phyloP scores from a whole-genome alignment of 2,113 vertebrate genomes.

The Opisthocomus hoazin region DNA sequence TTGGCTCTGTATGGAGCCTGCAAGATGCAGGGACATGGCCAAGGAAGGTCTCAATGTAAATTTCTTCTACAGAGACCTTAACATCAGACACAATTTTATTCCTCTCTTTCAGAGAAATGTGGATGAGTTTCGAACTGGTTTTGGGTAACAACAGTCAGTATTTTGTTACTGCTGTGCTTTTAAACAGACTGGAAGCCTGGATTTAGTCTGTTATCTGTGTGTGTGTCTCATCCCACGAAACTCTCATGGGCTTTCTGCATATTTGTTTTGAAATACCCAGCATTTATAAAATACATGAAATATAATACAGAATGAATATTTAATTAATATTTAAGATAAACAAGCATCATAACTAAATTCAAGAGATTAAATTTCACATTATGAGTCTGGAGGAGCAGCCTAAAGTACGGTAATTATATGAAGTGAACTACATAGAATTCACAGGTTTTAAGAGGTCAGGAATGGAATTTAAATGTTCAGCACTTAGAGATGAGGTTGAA shows the following conservation, averaged over 20 bases:
- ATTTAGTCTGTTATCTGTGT: not conserved
- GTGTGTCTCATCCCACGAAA: not conserved
- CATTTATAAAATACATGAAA: not conserved
- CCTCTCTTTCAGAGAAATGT: not conserved
- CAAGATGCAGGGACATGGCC: not conserved
- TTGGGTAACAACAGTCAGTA: not conserved
- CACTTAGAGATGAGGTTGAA: not conserved
- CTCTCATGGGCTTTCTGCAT: not conserved
- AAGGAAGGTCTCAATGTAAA: not conserved
- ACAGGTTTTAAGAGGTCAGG: not conserved
- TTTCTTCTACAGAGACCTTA: not conserved
- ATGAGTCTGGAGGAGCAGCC: not conserved
- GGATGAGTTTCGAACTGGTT: not conserved
- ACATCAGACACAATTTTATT: not conserved
- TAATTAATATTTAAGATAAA: not conserved
- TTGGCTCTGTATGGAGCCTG: not conserved
- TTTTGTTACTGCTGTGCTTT: not conserved
- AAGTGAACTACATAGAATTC: not conserved
- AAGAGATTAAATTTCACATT: not conserved
- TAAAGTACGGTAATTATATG: not conserved
- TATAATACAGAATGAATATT: not conserved
- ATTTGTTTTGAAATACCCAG: not conserved
- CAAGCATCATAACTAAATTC: not conserved
- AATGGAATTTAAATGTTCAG: not conserved
- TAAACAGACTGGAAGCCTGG: not conserved